Conservation (phyloP, 2,797 vertebrate genomes). For the Todus mexicanus region DNA sequence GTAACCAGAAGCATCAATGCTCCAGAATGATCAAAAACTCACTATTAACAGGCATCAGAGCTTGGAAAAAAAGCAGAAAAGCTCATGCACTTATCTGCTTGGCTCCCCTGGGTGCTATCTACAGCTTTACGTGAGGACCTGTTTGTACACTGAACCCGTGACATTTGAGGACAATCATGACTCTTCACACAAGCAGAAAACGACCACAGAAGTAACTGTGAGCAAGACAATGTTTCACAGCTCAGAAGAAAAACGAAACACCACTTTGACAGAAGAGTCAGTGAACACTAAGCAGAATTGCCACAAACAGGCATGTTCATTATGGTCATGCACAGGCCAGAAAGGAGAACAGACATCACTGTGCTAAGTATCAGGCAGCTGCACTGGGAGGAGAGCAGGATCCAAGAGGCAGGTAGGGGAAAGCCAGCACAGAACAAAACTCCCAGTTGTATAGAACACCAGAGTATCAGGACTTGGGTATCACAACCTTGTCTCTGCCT, state of each 20-base stretch:
- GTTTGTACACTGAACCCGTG: not conserved
- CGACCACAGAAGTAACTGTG: not conserved
- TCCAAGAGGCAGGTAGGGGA: not conserved
- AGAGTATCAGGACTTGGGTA: not conserved
- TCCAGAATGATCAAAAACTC: not conserved
- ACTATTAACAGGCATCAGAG: not conserved
- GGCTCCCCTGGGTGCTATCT: not conserved
- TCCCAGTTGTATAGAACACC: not conserved
- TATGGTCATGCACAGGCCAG: rapidly evolving
- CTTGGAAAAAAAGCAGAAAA: not conserved
- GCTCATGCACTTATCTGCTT: not conserved
- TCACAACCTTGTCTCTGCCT: not conserved
- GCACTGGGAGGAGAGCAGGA: not conserved
- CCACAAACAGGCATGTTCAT: too few relatives aligned
- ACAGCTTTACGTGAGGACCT: not conserved
- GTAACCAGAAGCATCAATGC: not conserved
- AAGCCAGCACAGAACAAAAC: not conserved
- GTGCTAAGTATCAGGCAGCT: not conserved
- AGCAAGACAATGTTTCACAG: not conserved
- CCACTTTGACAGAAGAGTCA: not conserved
- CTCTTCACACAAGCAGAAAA: not conserved
- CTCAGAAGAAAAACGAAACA: not conserved
- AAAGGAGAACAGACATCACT: not conserved
- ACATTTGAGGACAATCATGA: not conserved
- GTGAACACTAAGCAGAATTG: too few relatives aligned